These are phyloP conservation scores for Anguilla megastoma DNA, from an alignment of 2,797 vertebrate species.

Conservation along the genomic window DNA sequence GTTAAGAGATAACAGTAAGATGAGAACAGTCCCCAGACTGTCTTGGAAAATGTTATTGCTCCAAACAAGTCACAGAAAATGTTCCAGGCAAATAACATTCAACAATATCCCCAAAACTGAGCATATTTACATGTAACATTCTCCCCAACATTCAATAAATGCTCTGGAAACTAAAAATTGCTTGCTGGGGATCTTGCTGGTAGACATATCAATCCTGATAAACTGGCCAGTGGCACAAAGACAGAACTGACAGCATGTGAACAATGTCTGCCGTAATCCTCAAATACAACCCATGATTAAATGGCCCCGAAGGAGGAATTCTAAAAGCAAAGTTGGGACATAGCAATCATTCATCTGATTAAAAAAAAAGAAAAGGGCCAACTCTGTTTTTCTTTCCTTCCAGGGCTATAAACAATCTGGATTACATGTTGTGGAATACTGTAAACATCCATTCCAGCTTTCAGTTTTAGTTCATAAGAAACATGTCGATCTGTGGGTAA, in stretches of 20 bases:
- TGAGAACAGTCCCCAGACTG: background rate
- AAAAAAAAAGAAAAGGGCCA: background rate
- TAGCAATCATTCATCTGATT: conserved; percentile 9
- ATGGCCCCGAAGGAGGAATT: background rate
- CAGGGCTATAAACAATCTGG: background rate
- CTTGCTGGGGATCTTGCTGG: background rate
- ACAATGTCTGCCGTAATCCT: conserved; percentile 9
- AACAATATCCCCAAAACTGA: background rate
- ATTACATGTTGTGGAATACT: background rate
- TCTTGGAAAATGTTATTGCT: background rate
- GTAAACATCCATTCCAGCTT: background rate
- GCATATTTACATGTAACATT: background rate
- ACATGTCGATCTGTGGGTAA: background rate
- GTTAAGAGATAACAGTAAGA: background rate
- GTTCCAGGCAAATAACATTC: background rate
- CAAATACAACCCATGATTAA: background rate
- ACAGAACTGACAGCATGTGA: conserved; percentile 21
- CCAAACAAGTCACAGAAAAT: background rate
- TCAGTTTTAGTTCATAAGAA: background rate
- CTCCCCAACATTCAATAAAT: background rate
- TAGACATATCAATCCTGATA: conserved; percentile 13
- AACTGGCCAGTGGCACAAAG: conserved; percentile 1
- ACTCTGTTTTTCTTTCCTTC: too few species aligned
- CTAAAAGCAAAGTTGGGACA: conserved; percentile 3
- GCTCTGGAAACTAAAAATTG: background rate